Base-by-base conservation (phyloP, 2,797 vertebrate genomes). In the Poecilia gillii region DNA sequence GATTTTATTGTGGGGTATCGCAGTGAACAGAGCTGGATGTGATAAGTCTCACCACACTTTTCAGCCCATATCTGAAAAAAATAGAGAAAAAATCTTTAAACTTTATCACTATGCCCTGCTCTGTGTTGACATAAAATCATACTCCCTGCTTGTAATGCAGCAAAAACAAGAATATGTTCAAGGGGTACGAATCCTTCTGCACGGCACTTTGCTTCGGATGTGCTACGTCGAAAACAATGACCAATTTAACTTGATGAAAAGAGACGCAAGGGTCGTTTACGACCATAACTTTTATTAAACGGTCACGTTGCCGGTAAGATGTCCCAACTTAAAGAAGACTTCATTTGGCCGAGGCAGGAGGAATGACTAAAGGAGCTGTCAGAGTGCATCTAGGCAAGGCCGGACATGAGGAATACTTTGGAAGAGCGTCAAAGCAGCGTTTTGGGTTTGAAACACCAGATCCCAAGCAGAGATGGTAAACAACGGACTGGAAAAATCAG, bases 351-450 rank as follows among this genome's bases (percentile, higher is more conserved):
- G n/a, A 70, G 6, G 45, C 11, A 71, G 25, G 16, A 71, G 28
- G 23, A 71, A 45, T 45, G 68, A 45, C 68, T 45, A 51, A 45
- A 45, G 12, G 41, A 71, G 14, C 41, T 45, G 41, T 16, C 68
- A 71, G 68, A 71, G 68, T 45, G 41, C 41, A 71, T 71, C 41
- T 71, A 43, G 25, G 25, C 68, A 71, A 71, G 12, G 25, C 41
- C 41, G 6, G 23, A 45, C 68, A 70, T 71, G 25, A 43, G 41
- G 68, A 45, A 71, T 71, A 28, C 41, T n/a, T 71, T 46, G 41
- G 68, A 71, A 28, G 43, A 16, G 80, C 74, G 78, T n/a, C 82
- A 85, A 73, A 55, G 81, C 83, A 51, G 39, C 14, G 53, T 47
- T 4, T 46, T 28, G 68, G 66, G 68, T 46, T 71, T 18, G 46